phyloP scores from a whole-genome alignment of 2,888 invertebrate species.

The Chymomyza caudatula region DNA sequence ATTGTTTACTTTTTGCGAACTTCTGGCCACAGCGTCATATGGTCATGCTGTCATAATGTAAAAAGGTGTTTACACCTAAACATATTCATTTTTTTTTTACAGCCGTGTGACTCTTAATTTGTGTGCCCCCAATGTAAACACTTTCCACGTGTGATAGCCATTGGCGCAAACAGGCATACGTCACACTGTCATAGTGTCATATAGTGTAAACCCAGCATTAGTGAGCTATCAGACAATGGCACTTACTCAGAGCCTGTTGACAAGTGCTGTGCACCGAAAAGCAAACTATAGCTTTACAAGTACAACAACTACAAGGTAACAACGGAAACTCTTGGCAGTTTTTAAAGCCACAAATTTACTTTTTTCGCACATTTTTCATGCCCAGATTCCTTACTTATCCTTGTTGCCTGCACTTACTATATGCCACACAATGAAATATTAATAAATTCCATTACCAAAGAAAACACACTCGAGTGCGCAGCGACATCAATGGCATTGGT shows the following conservation, averaged over 20 bases:
- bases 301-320: not conserved
- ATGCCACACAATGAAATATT: constrained; percentile 64
- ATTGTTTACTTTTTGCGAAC: no score
- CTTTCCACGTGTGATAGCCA: no score
- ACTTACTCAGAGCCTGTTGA: not conserved
- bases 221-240: no score
- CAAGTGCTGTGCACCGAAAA: not conserved
- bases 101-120: no score
- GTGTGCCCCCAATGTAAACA: no score
- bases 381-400: not conserved
- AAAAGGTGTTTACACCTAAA: no score
- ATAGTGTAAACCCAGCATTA: no score
- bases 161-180: no score
- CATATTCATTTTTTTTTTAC: no score
- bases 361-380: not conserved
- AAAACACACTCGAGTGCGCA: constrained; percentile 69
- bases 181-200: no score
- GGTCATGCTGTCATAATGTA: no score
- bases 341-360: constrained; percentile 35
- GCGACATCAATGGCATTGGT: constrained; percentile 57
- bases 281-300: not conserved
- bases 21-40: no score
- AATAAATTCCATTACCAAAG: constrained; percentile 70
- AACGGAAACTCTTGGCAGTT: constrained; percentile 58
- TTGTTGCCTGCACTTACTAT: not conserved